phyloP scores from a whole-genome alignment of 2,113 vertebrate species.

The Sminthopsis crassicaudata region DNA sequence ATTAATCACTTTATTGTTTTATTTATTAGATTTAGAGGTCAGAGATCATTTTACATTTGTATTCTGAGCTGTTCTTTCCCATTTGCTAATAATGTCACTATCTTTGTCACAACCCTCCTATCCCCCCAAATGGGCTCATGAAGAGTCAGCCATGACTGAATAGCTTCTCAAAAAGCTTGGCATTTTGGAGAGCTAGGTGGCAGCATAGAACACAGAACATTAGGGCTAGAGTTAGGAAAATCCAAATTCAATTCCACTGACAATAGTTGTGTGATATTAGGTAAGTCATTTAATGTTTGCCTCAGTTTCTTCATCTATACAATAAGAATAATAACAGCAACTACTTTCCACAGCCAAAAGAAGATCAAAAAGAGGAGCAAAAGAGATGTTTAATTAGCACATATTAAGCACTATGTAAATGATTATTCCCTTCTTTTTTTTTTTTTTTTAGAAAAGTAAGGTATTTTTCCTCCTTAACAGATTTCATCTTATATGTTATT shows the following conservation, averaged over 20 bases:
- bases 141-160: neutral
- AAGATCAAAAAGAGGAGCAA: neutral
- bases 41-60: neutral
- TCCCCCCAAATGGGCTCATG: neutral
- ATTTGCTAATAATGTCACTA: neutral
- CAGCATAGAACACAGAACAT: neutral
- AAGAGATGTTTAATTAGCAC: neutral
- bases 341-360: neutral
- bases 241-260: neutral
- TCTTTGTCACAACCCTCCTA: neutral
- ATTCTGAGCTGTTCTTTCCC: neutral
- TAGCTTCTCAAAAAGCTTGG: neutral
- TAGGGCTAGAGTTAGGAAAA: neutral
- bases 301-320: neutral
- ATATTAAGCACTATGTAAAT: neutral
- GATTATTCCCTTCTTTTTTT: neutral
- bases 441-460: conserved; percentile 8
- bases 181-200: neutral
- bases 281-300: neutral
- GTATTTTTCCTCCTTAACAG: neutral
- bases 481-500: neutral
- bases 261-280: neutral
- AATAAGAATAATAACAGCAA: neutral
- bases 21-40: neutral
- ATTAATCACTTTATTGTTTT: neutral